A percentile compares a stretch with the other conserved stretches of the same genome.
phyloP scores from a whole-genome alignment of 2,888 invertebrate species.

The Callyntrura guangdongensis region DNA sequence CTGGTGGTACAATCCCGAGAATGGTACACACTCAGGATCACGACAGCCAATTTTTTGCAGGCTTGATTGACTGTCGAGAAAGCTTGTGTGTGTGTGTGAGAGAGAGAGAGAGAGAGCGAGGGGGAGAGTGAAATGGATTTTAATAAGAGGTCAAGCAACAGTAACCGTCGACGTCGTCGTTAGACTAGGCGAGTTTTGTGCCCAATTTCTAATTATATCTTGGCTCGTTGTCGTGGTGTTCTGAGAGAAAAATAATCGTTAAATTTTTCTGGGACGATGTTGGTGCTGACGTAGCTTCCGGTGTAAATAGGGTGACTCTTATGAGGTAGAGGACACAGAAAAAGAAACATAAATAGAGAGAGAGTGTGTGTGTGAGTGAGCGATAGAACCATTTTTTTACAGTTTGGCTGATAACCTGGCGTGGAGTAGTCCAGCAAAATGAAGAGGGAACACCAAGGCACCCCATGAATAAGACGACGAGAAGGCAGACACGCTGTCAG shows the following conservation, averaged over 20 bases:
- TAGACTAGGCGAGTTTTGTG: too few species aligned
- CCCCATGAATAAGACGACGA: too few species aligned
- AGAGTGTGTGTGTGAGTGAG: too few species aligned
- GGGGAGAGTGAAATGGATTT: neutral
- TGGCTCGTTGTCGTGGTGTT: too few species aligned
- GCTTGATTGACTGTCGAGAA: slow-evolving; percentile 36
- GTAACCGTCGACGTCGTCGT: neutral
- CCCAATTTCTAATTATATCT: slow-evolving; percentile 38
- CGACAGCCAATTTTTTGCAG: neutral
- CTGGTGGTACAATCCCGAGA: neutral
- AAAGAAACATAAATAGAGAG: too few species aligned
- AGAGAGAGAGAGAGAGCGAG: neutral
- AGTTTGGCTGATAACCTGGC: too few species aligned
- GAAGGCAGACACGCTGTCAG: too few species aligned
- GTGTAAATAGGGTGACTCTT: slow-evolving; percentile 59
- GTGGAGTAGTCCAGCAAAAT: too few species aligned
- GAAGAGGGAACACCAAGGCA: too few species aligned
- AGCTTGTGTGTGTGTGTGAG: too few species aligned
- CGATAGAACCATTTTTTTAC: too few species aligned
- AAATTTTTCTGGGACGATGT: slow-evolving; percentile 4
- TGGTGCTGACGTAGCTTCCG: slow-evolving; percentile 62
- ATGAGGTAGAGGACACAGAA: neutral
- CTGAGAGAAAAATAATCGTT: too few species aligned
- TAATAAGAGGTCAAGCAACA: slow-evolving; percentile 43
- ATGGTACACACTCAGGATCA: neutral